These are phyloP conservation scores for Oppia nitens DNA, from an alignment of 1,140 invertebrate species.

Conservation along the genomic window DNA sequence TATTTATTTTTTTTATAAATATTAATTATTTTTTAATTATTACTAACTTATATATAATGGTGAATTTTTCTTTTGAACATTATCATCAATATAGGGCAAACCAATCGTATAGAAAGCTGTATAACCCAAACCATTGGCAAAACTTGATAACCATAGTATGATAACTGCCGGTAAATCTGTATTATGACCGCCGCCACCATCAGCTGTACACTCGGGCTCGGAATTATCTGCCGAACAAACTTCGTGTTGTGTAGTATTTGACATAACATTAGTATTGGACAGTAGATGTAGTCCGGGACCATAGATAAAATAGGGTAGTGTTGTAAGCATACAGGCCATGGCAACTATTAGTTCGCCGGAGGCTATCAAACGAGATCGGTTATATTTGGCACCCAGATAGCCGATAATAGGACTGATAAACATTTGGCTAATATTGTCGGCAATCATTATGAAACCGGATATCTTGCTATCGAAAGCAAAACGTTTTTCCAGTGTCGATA, in stretches of 20 bases:
- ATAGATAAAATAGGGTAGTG: constrained; percentile 47
- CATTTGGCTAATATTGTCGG: constrained; percentile 20
- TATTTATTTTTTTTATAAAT: not conserved
- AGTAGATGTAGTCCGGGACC: constrained; percentile 52
- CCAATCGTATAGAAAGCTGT: constrained; percentile 23
- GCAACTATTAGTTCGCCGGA: constrained; percentile 48
- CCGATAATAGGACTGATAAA: constrained; percentile 32
- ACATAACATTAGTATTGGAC: constrained; percentile 63
- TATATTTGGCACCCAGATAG: constrained; percentile 45
- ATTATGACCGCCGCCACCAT: constrained; percentile 1
- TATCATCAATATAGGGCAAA: constrained; percentile 25
- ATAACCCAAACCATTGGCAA: constrained; percentile 29
- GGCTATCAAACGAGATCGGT: constrained; percentile 49
- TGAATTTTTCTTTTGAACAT: constrained; percentile 25
- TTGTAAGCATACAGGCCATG: constrained; percentile 43
- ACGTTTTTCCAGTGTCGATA: constrained; percentile 59
- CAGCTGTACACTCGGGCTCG: not conserved
- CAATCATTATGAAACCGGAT: constrained; percentile 36
- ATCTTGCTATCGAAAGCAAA: constrained; percentile 58
- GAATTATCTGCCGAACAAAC: not conserved
- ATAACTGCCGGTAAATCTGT: constrained; percentile 6
- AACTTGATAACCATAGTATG: not conserved
- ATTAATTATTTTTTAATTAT: too few relatives aligned
- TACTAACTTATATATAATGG: constrained; percentile 24
- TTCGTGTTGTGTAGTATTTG: constrained; percentile 37